phyloP scores from a whole-genome alignment of 2,113 vertebrate species.

The Aramus guarauna region DNA sequence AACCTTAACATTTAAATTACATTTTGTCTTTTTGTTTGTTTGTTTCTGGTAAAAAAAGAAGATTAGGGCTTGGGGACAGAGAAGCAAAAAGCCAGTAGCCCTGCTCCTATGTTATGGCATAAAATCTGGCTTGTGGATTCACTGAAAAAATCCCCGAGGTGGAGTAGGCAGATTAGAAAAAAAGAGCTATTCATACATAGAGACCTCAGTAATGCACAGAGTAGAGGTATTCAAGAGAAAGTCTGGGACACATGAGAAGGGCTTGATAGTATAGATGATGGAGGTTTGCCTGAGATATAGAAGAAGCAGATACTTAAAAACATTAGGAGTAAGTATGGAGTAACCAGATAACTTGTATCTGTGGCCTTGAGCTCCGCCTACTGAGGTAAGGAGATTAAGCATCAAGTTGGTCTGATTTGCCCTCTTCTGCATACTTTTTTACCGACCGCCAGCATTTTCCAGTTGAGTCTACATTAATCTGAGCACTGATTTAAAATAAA shows the following conservation, averaged over 20 bases:
- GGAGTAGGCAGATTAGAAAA: neutral
- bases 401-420: neutral
- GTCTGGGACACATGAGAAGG: neutral
- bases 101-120: neutral
- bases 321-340: neutral
- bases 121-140: neutral
- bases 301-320: neutral
- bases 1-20: neutral
- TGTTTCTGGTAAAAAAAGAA: neutral
- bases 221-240: neutral
- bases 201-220: neutral
- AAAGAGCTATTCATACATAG: neutral
- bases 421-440: neutral
- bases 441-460: neutral
- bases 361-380: neutral
- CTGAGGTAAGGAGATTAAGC: neutral
- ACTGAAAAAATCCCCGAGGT: neutral
- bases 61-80: neutral
- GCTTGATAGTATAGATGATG: neutral
- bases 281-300: neutral
- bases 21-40: neutral
- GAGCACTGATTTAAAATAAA: neutral
- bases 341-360: neutral
- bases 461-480: neutral
- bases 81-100: neutral